Base-by-base conservation (phyloP, 2,888 invertebrate genomes). In the Iphiclides podalirius region DNA sequence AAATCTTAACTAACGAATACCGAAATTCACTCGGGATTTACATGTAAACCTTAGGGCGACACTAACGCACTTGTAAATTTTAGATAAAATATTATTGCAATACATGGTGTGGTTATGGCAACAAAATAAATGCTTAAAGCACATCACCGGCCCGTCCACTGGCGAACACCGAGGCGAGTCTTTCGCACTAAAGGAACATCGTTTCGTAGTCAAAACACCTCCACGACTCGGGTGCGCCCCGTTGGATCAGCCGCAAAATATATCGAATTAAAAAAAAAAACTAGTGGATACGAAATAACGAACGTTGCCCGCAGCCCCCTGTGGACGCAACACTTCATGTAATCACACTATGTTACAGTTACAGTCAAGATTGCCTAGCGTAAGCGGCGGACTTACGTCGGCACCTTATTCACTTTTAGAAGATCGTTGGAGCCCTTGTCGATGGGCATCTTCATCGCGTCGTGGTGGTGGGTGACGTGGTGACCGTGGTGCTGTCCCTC, bases 331-430 rank as follows among this genome's bases (percentile, higher is more conserved):
- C 85, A 85, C 85, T 83, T 79, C 72, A 67, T 77, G 71, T 72
- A 72, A 74, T 86, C 86, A 86, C 87, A 86, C 87, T 87, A 85
- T 86, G 83, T 79, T 88, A 88, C 86, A 88, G 80, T 78, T 79
- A 86, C 87, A 88, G 87, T 88, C 87, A 83, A 73, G 77, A 78
- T 75, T 77, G 72, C 73, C 80, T 76, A 78, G 64, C 70, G 57
- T 62, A n/a, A n/a, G 61, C 68, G 66, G 59, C 64, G 75, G 72
- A 89, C 90, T 93, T 94, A 93, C 93, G 93, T 93, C 63, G 93
- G 93, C 79, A 93, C 93, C 89, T 94, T 94, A 75, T 93, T 92
- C 75, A 93, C 94, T 90, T 94, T 94, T 71, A 94, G 91, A 66
- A 94, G 91, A 89, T 94, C 94, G 67, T 91, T 90, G 87, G 93